Conservation (phyloP, 2,113 vertebrate species). For the Rhodinocichla rosea region DNA sequence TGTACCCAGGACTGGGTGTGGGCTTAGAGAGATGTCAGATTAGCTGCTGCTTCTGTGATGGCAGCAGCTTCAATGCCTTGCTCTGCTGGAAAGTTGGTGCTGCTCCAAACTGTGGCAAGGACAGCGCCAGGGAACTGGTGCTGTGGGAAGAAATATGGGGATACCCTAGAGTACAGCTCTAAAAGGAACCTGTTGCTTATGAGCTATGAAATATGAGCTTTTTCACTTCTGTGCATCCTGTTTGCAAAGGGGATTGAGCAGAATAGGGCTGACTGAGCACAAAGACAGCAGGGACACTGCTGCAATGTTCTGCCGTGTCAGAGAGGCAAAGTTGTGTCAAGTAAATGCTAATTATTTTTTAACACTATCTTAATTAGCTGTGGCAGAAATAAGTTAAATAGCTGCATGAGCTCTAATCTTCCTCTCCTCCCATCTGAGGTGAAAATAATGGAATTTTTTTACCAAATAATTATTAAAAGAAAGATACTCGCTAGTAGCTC, state of each 20-base stretch:
- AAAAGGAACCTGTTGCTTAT: neutral
- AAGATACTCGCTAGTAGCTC: neutral
- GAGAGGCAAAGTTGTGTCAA: neutral
- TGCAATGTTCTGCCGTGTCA: neutral
- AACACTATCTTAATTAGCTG: neutral
- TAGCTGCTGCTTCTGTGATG: fast-evolving
- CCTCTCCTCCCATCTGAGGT: neutral
- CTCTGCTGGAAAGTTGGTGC: neutral
- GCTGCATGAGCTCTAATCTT: neutral
- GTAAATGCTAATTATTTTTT: neutral
- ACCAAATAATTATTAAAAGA: neutral
- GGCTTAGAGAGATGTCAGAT: neutral
- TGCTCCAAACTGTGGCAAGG: neutral
- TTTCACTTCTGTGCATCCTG: neutral
- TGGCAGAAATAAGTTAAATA: neutral
- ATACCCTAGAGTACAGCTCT: neutral
- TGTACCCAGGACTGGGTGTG: neutral
- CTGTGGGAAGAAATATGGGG: neutral
- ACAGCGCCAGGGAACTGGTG: neutral
- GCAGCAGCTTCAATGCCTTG: neutral
- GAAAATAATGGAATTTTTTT: neutral
- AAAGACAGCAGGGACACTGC: neutral
- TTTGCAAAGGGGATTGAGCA: neutral
- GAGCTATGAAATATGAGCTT: neutral
- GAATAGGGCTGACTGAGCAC: neutral